Evolutionary conservation across 1,140 invertebrate species (phyloP), one percentile per base, ranked within the genome.

Genomic region (Anagrus nilaparvatae): DNA sequence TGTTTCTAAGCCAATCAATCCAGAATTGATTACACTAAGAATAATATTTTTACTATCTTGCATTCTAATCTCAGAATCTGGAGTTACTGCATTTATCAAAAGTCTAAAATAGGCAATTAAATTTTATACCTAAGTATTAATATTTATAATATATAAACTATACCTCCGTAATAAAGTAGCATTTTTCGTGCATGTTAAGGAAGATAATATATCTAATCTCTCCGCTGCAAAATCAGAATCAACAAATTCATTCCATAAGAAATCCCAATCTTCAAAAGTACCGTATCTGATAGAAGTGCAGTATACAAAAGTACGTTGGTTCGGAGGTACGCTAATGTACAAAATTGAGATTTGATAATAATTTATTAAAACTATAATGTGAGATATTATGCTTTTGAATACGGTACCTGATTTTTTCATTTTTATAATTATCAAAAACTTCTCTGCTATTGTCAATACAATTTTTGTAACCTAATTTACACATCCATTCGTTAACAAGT

Each of bases 261-360:
- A 49, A 0, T 52, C 1, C 48, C 52, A 62, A 12, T 47, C 36
- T 4, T 31, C 14, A 0, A 7, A 2, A 10, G 14, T 24, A 27
- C 38, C 43, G 16, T 48, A 4, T 27, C 35, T 48, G 9, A 57
- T 52, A 4, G 40, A 51, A n/a, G 44, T 47, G 17, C 59, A 61
- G 48, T 78, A 80, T 5, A 76, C 66, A 1, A 67, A 47, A 1
- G 46, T 44, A 28, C 71, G 65, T 23, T 75, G 49, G 52, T 78
- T 72, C 12, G 66, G 64, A 8, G 73, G 67, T 34, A 80, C 70
- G 4, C 83, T 87, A 24, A 30, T n/a, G n/a, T n/a, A n/a, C n/a
- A n/a, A n/a, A n/a, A n/a, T n/a, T n/a, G n/a, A n/a, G n/a, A n/a
- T n/a, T n/a, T n/a, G n/a, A 10, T 23, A 16, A 18, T 38, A 24